Evolutionary conservation across 2,888 invertebrate genomes (phyloP), one percentile per base, ranked within the genome.

Genomic region (Protula sp.): DNA sequence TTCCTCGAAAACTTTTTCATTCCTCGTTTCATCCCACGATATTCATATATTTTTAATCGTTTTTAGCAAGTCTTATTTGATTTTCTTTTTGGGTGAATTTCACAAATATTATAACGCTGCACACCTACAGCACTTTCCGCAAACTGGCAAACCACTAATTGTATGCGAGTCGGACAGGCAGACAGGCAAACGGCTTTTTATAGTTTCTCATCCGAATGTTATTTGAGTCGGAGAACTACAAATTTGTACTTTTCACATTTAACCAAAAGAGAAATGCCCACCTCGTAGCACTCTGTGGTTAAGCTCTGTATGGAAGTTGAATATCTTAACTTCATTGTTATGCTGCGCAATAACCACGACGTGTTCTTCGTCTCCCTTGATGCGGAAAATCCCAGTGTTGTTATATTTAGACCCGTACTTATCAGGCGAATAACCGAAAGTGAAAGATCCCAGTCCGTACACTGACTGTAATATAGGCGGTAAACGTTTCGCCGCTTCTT

Each of bases 251-350:
- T n/a, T n/a, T n/a, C n/a, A n/a, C 9, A 38, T 14, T 9, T 9
- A 19, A 38, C 38, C 9, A 38, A 38, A 38, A 14, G 19, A 38
- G 38, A 38, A 38, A 38, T 14, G 9, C 9, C 9, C 19, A 38
- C 38, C 38, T 19, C 38, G 9, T 38, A 38, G 19, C 9, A 38
- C 19, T 19, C 38, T 9, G 19, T 38, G 38, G 19, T 19, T 14
- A 14, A 14, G 9, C 47, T 38, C 19, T 3, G 48, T 85, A 67
- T 84, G 82, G 22, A 89, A 86, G 83, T 91, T 88, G 90, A 91
- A 91, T 5, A 92, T 90, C 70, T 87, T 87, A 47, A 92, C 87
- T 79, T 90, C 90, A 70, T 89, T 89, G 9, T 87, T 81, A 57
- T 87, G 86, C 0, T 89, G 89, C 2, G 88, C 87, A 28, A 91